These are phyloP conservation scores for Spongia lamella DNA, from an alignment of 37 sponge, comb jelly and placozoan species.

Conservation along the genomic window DNA sequence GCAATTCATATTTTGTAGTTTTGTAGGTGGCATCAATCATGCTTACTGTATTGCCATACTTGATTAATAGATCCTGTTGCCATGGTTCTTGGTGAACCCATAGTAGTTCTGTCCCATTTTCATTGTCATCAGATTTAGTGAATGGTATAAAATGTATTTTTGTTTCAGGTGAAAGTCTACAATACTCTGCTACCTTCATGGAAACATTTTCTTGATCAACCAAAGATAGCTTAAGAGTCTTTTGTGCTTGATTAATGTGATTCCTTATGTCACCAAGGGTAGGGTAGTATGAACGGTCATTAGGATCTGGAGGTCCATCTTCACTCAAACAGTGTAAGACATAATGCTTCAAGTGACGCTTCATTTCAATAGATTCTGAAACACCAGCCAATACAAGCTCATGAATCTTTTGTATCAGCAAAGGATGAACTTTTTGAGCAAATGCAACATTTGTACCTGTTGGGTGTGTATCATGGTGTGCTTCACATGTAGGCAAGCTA, in stretches of 20 bases:
- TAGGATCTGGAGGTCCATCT: no score
- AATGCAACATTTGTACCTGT: constrained; percentile 10
- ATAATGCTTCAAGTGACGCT: neutral
- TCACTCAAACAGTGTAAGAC: no score
- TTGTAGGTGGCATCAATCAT: constrained; percentile 43
- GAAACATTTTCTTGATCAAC: constrained; percentile 20
- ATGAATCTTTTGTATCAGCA: constrained; percentile 13
- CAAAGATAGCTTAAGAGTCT: constrained; percentile 11
- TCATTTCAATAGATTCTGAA: constrained; percentile 16
- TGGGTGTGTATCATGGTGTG: constrained; percentile 24
- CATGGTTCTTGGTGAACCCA: constrained; percentile 46
- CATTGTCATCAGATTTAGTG: no score
- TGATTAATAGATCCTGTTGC: constrained; percentile 37
- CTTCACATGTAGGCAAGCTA: constrained; percentile 10
- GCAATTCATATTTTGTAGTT: constrained; percentile 41
- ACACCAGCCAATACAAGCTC: constrained; percentile 22
- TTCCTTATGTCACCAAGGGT: constrained; percentile 24
- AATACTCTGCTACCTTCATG: constrained; percentile 28
- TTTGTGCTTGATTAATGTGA: constrained; percentile 19
- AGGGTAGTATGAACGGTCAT: constrained; percentile 27
- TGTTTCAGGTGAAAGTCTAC: neutral
- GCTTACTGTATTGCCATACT: constrained; percentile 37
- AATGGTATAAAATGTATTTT: constrained; percentile 19
- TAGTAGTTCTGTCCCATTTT: no score
- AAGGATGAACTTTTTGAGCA: constrained; percentile 27